A percentile compares a stretch with the other conserved stretches of the same genome.
Evolutionary conservation across 2,113 vertebrate genomes (phyloP).

Genomic region (Eublepharis macularius): DNA sequence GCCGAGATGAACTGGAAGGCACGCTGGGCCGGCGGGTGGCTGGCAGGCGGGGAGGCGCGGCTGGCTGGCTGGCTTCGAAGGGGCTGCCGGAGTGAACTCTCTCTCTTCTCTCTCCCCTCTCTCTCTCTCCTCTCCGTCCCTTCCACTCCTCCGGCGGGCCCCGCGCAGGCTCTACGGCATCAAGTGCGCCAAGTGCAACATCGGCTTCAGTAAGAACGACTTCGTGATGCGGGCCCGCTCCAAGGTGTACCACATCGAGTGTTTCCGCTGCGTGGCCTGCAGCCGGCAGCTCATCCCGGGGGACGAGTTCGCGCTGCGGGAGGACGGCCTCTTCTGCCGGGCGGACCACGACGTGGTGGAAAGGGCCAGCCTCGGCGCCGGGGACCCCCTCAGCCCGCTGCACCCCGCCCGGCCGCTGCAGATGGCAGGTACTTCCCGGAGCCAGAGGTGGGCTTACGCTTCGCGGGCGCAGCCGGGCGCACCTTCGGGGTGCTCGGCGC

Average conservation of each 20-base stretch:
- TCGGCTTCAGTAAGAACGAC: constrained; percentile 99
- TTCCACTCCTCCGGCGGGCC: constrained; percentile 22
- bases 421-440: constrained; percentile 90
- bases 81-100: not conserved
- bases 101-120: not conserved
- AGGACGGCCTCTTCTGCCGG: constrained; percentile 95
- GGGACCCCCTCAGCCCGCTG: constrained; percentile 91
- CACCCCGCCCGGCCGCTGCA: constrained; percentile 93
- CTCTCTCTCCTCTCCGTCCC: constrained; percentile 15
- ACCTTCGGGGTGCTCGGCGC: not conserved
- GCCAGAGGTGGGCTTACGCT: not conserved
- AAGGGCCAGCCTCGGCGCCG: constrained; percentile 86
- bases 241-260: constrained; percentile 99
- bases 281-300: constrained; percentile 98
- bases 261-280: constrained; percentile 98
- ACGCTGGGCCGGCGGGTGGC: not conserved
- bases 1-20: not conserved
- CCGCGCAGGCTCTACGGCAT: constrained; percentile 92
- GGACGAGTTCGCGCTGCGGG: constrained; percentile 94
- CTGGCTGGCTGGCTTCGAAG: not conserved
- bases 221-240: constrained; percentile 97
- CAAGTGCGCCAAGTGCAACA: constrained; percentile 98
- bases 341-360: constrained; percentile 98
- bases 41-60: constrained; percentile 24
- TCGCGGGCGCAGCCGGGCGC: not conserved